Percentiles rank a stretch among this genome's conserved stretches.
phyloP scores from a whole-genome alignment of 2,113 vertebrate genomes.

The Myotis lucifugus region DNA sequence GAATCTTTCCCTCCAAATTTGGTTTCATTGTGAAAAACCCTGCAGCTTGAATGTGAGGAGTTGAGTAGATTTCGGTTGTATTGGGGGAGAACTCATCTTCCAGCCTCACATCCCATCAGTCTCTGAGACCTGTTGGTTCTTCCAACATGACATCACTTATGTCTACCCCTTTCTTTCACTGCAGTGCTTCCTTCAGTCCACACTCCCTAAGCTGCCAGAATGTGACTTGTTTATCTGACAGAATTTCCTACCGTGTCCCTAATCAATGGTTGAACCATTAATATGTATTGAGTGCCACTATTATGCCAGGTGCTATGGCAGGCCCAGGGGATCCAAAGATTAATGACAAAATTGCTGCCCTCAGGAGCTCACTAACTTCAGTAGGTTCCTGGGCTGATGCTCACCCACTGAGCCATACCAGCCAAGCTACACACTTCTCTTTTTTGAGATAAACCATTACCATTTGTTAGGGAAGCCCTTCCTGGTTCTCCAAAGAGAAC shows the following conservation, averaged over 20 bases:
- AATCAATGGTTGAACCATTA: background rate
- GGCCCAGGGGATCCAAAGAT: background rate
- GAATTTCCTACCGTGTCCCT: background rate
- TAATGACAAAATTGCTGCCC: background rate
- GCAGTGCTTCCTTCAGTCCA: background rate
- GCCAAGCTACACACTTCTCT: background rate
- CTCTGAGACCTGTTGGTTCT: background rate
- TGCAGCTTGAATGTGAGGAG: background rate
- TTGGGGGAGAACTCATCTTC: background rate
- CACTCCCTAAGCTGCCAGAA: background rate
- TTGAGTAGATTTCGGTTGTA: background rate
- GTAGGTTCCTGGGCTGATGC: too few species aligned
- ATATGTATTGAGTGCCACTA: background rate
- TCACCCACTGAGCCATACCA: background rate
- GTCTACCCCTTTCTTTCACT: background rate
- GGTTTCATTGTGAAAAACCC: background rate
- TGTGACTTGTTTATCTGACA: background rate
- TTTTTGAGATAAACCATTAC: background rate
- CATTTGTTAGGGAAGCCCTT: background rate
- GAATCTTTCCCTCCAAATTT: background rate
- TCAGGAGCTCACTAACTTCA: background rate
- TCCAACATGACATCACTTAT: background rate
- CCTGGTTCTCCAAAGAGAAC: background rate
- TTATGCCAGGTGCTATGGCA: background rate
- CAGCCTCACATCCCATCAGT: background rate